Base-by-base conservation (phyloP, 1,140 invertebrate genomes). In the Andrena cerasifolii region DNA sequence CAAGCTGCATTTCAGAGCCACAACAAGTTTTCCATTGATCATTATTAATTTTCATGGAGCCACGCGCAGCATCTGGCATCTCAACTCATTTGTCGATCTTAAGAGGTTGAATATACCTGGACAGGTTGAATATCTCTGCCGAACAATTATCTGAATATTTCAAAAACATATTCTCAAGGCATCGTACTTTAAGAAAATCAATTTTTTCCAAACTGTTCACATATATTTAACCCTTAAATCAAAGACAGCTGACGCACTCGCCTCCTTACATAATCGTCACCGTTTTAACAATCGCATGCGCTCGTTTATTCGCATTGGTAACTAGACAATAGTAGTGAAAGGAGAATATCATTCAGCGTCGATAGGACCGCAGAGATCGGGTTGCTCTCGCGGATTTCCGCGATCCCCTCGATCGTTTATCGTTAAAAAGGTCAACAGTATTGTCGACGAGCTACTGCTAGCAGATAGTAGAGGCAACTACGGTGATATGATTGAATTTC, bases 401-500 rank as follows among this genome's bases (percentile, higher is more conserved):
- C 14, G 53, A 71, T 59, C 54, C 28, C 10, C 21, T 26, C 58
- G 47, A 59, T 24, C 21, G 40, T 59, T 78, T 63, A 40, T 68
- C 43, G 51, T 77, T 71, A 45, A 45, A 31, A 56, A 49, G 75
- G 10, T 81, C 62, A 71, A 81, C 78, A 80, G 72, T 77, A 80
- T 75, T 78, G 74, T 86, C 72, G 72, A 84, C 77, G 66, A 86
- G 65, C 70, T 82, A 88, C 74, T 85, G 83, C 78, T 83, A 86
- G 77, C 82, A 59, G 78, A 82, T 86, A 85, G 79, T 84, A 85
- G 85, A 89, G 86, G 87, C 87, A 88, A 86, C 87, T 89, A 89
- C 88, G 88, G 88, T 88, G 87, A 88, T 88, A 87, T 86, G 80
- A 88, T 87, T 83, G 82, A 89, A 72, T 87, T 87, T 75, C 49